Base-by-base conservation (phyloP, 2,797 vertebrate species). In the Varecia variegata region DNA sequence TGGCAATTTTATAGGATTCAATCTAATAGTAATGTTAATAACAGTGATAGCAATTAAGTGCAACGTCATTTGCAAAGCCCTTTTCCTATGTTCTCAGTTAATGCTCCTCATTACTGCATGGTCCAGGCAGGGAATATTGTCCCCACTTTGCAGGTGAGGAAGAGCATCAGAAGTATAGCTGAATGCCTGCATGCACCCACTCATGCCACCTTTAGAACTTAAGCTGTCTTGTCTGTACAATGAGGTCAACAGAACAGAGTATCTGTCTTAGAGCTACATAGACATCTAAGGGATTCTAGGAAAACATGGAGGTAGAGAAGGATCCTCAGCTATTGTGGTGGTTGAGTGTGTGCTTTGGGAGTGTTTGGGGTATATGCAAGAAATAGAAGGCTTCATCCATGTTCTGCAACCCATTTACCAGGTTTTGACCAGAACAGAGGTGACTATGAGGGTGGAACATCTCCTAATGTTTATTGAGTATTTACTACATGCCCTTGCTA, bases 401-500 rank as follows among this genome's bases (percentile, higher is more conserved):
- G 45, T 14, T 62, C 32, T 62, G 23, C 13, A 4, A 2, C 1
- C 9, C 7, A 0, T 20, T 67, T 81, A 0, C 30, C 25, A 32
- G 35, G 38, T 35, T 83, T 88, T 50, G 25, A 8, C 76, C 25
- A 10, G 7, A 15, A 32, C 27, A 14, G 25, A 52, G 27, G 30
- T 38, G 60, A 23, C 25, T 27, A 0, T 25, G 30, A 67, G 38
- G 5, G 5, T 68, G n/a, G 23, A 35, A 18, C 1, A 3, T 20
- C 27, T 27, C 13, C 14, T 27, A 30, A 6, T 11, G 9, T 54
- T 7, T 27, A 14, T 15, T 17, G 76, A 85, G 27, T 18, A n/a
- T 38, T 35, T n/a, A 35, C 21, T n/a, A 0, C 40, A 3, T 1
- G 4, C 25, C 43, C 3, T n/a, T 3, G 0, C 43, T 5, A 10